Evolutionary conservation across 2,113 vertebrate genomes (phyloP), one percentile per base, ranked within the genome.

Genomic region (Chelonoidis abingdonii): DNA sequence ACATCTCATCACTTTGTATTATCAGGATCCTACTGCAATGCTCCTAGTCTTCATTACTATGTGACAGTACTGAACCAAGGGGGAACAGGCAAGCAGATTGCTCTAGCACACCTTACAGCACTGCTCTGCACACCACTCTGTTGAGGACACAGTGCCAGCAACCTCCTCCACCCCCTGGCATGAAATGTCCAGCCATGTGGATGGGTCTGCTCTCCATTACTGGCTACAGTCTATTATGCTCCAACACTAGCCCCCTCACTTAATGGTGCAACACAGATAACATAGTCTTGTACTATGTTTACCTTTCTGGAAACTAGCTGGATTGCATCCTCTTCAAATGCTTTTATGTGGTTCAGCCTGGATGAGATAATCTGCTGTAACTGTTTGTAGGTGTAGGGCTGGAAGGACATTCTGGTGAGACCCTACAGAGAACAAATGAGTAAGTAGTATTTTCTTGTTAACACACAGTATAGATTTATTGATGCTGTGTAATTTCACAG

Each of bases 221-320:
- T 24, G 52, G 84, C 59, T 27, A 54, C 25, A 44, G 75, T 76
- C 41, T 69, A 22, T 76, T 76, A 44, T 7, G 22, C 3, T 6
- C 24, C 41, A 41, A 41, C 24, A 25, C 38, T 24, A 3, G 3
- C 0, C 27, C 31, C n/a, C 49, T 24, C 21, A 56, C n/a, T 11
- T 10, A 1, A 49, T 1, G 7, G 10, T 65, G 1, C 12, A 56
- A 53, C 31, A 44, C 5, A 62, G 17, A 38, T 25, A 6, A 80
- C 24, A 6, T 16, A 57, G 1, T 13, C 1, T 12, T 80, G 56
- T 44, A n/a, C 79, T 65, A 6, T 24, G 44, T 96, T 94, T 96
- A 99, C 99, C 99, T 99, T 99, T 95, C 99, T 99, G 94, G 99
- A 99, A 80, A 98, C 99, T 22, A 99, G 97, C 97, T 99, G 99